phyloP scores from a whole-genome alignment of 2,797 vertebrate species.

The Percopsis omiscomaycus region DNA sequence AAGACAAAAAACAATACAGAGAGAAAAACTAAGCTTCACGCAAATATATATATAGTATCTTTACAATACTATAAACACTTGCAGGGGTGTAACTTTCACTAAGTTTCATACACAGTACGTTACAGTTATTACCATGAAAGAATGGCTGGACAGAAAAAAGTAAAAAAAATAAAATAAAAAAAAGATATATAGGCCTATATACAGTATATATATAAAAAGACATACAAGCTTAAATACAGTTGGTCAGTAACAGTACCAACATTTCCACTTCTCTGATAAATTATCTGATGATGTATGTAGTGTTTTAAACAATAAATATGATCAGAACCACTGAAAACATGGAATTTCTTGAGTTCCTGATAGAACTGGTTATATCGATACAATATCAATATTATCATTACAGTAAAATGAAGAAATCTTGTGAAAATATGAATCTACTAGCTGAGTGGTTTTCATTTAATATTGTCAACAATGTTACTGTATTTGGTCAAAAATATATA shows the following conservation, averaged over 20 bases:
- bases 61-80: conserved; percentile 53
- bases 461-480: conserved; percentile 9
- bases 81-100: conserved; percentile 11
- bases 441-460: too few relatives aligned
- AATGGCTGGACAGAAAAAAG: conserved; percentile 31
- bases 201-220: conserved; percentile 26
- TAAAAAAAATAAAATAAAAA: conserved; percentile 31
- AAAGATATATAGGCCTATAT: not conserved
- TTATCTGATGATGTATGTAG: conserved; percentile 55
- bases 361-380: too few relatives aligned
- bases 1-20: conserved; percentile 57
- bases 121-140: conserved; percentile 42
- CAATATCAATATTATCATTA: not conserved
- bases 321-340: conserved; percentile 38
- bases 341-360: not conserved
- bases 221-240: conserved; percentile 56
- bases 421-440: too few relatives aligned
- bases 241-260: conserved; percentile 53
- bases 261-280: conserved; percentile 25
- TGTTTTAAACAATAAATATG: conserved; percentile 73
- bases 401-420: conserved; percentile 16
- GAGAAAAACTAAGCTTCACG: conserved; percentile 22
- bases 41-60: conserved; percentile 43
- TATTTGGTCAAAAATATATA: not conserved
- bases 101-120: conserved; percentile 50